Percentiles rank a stretch among this genome's conserved stretches.
Evolutionary conservation across 2,888 invertebrate species (phyloP).

Genomic region (Psylliodes chrysocephalus): DNA sequence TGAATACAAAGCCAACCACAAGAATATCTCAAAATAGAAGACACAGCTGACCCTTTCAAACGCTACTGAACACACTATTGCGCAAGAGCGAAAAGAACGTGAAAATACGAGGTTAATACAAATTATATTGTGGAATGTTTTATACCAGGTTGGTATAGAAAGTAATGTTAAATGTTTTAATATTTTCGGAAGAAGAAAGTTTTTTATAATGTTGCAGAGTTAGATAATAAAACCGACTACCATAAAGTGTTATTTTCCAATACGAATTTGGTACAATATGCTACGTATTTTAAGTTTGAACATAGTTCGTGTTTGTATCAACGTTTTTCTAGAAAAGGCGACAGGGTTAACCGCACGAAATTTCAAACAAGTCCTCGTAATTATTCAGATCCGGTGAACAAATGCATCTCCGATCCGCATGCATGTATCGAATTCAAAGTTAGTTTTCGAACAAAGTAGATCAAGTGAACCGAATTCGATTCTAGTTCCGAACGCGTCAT

Average conservation of each 20-base stretch:
- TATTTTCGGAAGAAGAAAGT: too few relatives aligned
- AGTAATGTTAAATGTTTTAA: too few relatives aligned
- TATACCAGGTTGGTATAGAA: too few relatives aligned
- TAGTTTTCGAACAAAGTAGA: conserved; percentile 32
- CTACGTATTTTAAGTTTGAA: background rate
- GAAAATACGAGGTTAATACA: too few relatives aligned
- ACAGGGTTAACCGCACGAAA: conserved; percentile 29
- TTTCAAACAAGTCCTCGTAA: conserved; percentile 34
- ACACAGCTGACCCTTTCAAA: too few relatives aligned
- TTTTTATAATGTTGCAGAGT: too few relatives aligned
- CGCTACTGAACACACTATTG: too few relatives aligned
- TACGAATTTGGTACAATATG: background rate
- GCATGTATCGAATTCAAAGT: conserved; percentile 29
- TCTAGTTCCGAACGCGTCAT: conserved; percentile 30
- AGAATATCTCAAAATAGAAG: too few relatives aligned
- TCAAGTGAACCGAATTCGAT: conserved; percentile 31
- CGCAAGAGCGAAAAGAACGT: too few relatives aligned
- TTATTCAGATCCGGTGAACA: conserved; percentile 35
- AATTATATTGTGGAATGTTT: too few relatives aligned
- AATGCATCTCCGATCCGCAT: conserved; percentile 27
- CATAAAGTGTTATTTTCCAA: background rate
- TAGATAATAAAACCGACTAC: too few relatives aligned
- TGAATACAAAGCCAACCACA: too few relatives aligned
- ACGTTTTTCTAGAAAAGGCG: background rate
- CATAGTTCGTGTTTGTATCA: background rate